Percentiles rank a stretch among this genome's conserved stretches.
Conservation (phyloP, 2,888 invertebrate genomes). For the Drosophila mulleri region DNA sequence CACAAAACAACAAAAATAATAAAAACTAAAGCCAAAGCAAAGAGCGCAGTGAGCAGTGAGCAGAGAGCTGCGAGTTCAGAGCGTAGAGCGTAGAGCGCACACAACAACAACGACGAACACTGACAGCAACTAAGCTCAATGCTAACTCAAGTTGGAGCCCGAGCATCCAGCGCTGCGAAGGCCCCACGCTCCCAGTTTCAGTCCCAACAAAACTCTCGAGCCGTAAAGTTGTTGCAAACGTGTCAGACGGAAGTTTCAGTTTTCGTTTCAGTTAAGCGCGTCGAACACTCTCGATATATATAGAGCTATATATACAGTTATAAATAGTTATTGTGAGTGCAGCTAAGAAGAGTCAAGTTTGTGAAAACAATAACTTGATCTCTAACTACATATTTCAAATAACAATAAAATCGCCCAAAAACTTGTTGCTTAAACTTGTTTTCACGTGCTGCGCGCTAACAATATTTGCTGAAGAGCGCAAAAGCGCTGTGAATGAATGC, state of each 20-base stretch:
- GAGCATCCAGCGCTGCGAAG: slow-evolving; percentile 27
- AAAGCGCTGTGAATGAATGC: slow-evolving; percentile 29
- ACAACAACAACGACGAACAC: slow-evolving; percentile 20
- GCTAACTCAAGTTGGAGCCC: slow-evolving; percentile 54
- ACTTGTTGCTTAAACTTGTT: slow-evolving; percentile 74
- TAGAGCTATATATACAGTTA: neutral
- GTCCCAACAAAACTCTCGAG: slow-evolving; percentile 66
- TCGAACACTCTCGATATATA: slow-evolving; percentile 1
- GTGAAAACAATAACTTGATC: neutral
- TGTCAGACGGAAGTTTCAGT: slow-evolving; percentile 55
- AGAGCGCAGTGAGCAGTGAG: slow-evolving; percentile 1
- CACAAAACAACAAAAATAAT: slow-evolving; percentile 42
- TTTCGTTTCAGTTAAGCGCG: slow-evolving; percentile 21
- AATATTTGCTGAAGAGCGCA: slow-evolving; percentile 43
- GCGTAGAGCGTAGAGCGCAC: neutral
- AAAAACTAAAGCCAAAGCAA: slow-evolving; percentile 19
- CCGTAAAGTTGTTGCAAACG: slow-evolving; percentile 62
- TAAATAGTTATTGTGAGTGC: slow-evolving; percentile 47
- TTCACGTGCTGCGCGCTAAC: slow-evolving; percentile 61
- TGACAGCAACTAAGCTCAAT: slow-evolving; percentile 34
- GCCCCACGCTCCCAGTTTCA: slow-evolving; percentile 51
- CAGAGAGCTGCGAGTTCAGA: no score
- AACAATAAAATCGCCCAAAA: slow-evolving; percentile 39
- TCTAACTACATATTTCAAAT: neutral
- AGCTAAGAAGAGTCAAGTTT: slow-evolving; percentile 24